Evolutionary conservation across 2,113 vertebrate species (phyloP).

Genomic region (Casuarius casuarius): DNA sequence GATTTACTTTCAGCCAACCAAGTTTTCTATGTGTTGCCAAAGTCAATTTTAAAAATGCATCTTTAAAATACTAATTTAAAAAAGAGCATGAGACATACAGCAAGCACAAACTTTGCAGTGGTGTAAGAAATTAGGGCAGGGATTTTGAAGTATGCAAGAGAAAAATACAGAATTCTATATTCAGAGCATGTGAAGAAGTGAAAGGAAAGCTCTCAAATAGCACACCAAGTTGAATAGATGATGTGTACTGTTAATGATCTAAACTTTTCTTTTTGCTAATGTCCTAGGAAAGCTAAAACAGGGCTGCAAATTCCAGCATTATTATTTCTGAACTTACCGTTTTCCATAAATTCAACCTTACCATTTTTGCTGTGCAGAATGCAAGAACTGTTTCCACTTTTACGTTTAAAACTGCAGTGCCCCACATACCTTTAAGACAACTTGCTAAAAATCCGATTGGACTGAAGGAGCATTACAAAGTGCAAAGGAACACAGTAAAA

Average conservation of each 20-base stretch:
- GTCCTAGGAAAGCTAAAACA: not conserved
- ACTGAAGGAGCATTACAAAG: not conserved
- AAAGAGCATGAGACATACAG: not conserved
- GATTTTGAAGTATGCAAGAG: not conserved
- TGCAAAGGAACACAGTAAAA: not conserved
- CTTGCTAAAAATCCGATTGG: not conserved
- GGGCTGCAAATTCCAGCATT: not conserved
- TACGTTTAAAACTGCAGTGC: not conserved
- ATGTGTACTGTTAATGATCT: not conserved
- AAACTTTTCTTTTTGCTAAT: not conserved
- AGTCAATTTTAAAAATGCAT: not conserved
- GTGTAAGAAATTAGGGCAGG: not conserved
- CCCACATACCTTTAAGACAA: not conserved
- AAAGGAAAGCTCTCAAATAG: not conserved
- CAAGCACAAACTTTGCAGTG: not conserved
- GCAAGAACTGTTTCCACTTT: not conserved
- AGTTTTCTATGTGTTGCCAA: not conserved
- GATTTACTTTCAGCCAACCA: not conserved
- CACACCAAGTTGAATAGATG: fast-evolving
- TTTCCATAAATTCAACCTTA: not conserved
- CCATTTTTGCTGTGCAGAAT: not conserved
- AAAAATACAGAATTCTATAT: not conserved
- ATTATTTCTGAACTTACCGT: not conserved
- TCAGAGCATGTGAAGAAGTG: not conserved
- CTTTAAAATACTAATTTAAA: not conserved